Evolutionary conservation across 2,113 vertebrate species (phyloP).

Genomic region (Bubo bubo): DNA sequence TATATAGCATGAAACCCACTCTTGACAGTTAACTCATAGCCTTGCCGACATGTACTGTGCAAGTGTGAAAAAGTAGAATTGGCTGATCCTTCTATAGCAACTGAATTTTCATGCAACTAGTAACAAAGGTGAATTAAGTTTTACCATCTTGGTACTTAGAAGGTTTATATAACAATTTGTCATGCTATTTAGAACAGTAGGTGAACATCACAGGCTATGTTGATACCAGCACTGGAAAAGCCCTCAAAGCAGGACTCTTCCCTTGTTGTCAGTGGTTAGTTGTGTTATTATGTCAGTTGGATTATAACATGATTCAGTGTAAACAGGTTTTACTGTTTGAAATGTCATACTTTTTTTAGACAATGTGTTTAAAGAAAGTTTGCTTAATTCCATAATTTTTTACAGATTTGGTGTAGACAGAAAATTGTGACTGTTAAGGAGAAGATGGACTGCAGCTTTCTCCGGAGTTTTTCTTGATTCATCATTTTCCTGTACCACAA

Average conservation of each 20-base stretch:
- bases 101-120: not conserved
- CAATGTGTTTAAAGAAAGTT: not conserved
- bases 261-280: not conserved
- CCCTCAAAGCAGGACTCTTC: not conserved
- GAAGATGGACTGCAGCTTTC: not conserved
- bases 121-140: not conserved
- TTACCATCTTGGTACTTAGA: not conserved
- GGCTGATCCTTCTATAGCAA: not conserved
- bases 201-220: not conserved
- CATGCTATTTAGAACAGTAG: not conserved
- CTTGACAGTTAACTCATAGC: not conserved
- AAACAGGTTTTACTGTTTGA: not conserved
- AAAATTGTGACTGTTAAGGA: not conserved
- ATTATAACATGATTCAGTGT: not conserved
- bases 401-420: not conserved
- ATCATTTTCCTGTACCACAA: not conserved
- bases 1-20: not conserved
- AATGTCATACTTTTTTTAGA: not conserved
- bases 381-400: not conserved
- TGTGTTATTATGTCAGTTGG: not conserved
- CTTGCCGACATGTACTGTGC: not conserved
- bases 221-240: not conserved
- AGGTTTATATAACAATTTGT: not conserved
- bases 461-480: not conserved
- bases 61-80: slow-evolving; percentile 10